phyloP scores from a whole-genome alignment of 2,888 invertebrate genomes.

The Athetis lepigone region DNA sequence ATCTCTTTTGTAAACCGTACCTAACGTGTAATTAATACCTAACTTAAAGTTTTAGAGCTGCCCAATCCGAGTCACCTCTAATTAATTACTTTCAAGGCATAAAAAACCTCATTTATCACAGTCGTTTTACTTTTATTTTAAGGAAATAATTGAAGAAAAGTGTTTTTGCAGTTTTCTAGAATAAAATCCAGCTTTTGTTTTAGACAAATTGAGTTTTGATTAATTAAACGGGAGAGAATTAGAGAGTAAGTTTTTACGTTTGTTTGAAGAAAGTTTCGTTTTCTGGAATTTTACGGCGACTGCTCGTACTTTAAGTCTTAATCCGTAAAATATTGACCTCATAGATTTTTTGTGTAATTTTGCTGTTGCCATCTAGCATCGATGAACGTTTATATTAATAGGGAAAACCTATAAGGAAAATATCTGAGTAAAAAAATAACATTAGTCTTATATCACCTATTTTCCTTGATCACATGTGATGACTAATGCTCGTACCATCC shows the following conservation, averaged over 20 bases:
- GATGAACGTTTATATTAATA: too few species aligned
- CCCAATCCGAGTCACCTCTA: constrained; percentile 26
- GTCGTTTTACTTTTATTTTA: constrained; percentile 47
- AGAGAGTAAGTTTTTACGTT: constrained; percentile 20
- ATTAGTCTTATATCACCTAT: too few species aligned
- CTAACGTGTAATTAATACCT: background rate
- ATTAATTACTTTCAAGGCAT: constrained; percentile 53
- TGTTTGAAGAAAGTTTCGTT: constrained; percentile 1
- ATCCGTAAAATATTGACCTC: too few species aligned
- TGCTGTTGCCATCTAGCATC: too few species aligned
- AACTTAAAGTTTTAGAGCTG: constrained; percentile 18
- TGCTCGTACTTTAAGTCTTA: too few species aligned
- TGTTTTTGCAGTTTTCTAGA: constrained; percentile 33
- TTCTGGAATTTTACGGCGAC: background rate
- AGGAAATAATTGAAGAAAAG: constrained; percentile 44
- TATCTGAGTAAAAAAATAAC: too few species aligned
- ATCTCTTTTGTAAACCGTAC: background rate
- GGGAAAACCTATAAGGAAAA: too few species aligned
- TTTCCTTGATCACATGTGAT: too few species aligned
- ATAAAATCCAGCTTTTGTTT: constrained; percentile 34
- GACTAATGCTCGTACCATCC: too few species aligned
- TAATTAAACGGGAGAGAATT: constrained; percentile 21
- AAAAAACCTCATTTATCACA: constrained; percentile 61
- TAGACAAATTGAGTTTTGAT: constrained; percentile 49
- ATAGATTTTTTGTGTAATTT: too few species aligned